Conservation (phyloP, 2,888 invertebrate genomes). For the Parnassius mnemosyne region DNA sequence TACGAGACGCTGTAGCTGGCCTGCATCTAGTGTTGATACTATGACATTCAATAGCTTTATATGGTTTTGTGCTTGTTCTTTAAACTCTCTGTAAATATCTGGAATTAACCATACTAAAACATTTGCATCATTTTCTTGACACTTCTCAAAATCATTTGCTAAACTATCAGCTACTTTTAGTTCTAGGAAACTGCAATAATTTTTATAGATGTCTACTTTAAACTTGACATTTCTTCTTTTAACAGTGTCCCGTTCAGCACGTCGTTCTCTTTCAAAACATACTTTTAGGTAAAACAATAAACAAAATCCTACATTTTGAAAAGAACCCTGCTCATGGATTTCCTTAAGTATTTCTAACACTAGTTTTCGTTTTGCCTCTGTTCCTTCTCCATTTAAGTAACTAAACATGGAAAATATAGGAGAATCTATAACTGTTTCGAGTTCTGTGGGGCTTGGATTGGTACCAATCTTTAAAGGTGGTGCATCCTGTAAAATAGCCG, state of each 20-base stretch:
- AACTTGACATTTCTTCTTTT: constrained; percentile 83
- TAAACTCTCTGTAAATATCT: constrained; percentile 94
- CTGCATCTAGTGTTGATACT: constrained; percentile 93
- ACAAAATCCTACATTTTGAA: constrained; percentile 90
- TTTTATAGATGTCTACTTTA: constrained; percentile 92
- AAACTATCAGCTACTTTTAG: constrained; percentile 87
- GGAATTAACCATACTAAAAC: constrained; percentile 96
- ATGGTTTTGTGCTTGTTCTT: constrained; percentile 92
- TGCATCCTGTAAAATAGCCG: constrained; percentile 73
- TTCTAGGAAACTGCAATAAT: constrained; percentile 90
- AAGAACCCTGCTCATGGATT: constrained; percentile 83
- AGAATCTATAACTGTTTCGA: constrained; percentile 86
- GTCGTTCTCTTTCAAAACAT: constrained; percentile 78
- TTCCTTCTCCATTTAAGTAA: constrained; percentile 84
- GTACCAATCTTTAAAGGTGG: constrained; percentile 72
- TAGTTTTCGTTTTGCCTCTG: constrained; percentile 89
- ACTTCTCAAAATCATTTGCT: constrained; percentile 90
- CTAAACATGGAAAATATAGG: constrained; percentile 94
- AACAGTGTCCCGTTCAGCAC: constrained; percentile 68
- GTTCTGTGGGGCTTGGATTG: constrained; percentile 72
- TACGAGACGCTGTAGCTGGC: constrained; percentile 93
- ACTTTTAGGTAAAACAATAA: constrained; percentile 95
- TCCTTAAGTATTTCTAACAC: constrained; percentile 90
- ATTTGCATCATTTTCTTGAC: constrained; percentile 93
- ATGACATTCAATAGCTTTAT: constrained; percentile 93